Conservation (phyloP, 2,797 vertebrate genomes). For the Sebastes kiyomatsui region DNA sequence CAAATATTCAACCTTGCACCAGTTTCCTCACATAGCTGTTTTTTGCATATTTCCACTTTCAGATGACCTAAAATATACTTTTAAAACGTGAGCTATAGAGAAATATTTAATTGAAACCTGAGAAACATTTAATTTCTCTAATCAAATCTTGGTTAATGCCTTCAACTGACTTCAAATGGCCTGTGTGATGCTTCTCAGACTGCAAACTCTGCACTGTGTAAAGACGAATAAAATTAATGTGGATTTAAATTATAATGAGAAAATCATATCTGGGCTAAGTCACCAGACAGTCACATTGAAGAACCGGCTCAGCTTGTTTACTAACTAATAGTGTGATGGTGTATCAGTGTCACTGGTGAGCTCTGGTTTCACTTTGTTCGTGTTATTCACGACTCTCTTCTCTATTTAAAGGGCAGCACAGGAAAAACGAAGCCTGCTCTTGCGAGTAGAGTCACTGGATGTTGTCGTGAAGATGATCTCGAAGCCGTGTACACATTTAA, state of each 20-base stretch:
- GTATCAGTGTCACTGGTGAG: neutral
- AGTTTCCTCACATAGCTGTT: neutral
- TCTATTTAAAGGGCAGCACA: neutral
- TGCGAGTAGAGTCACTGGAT: neutral
- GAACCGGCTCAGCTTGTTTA: conserved; percentile 23
- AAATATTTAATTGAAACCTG: neutral
- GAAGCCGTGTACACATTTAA: conserved; percentile 32
- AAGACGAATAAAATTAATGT: conserved; percentile 26
- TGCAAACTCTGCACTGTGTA: conserved; percentile 19
- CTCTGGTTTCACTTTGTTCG: neutral
- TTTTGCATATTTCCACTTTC: neutral
- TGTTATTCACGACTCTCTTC: conserved; percentile 3
- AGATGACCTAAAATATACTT: neutral
- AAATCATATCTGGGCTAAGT: conserved; percentile 16
- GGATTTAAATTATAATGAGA: conserved; percentile 47
- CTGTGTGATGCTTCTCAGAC: conserved; percentile 1
- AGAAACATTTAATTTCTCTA: conserved; percentile 13
- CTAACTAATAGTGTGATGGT: neutral
- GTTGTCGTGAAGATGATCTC: conserved; percentile 24
- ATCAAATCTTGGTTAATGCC: conserved; percentile 23
- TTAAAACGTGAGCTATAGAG: neutral
- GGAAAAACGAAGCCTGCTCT: neutral
- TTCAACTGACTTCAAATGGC: conserved; percentile 21
- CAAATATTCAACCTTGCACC: neutral
- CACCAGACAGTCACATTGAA: conserved; percentile 31